Conservation (phyloP, 2,797 vertebrate genomes). For the Pseudomugil gertrudae region DNA sequence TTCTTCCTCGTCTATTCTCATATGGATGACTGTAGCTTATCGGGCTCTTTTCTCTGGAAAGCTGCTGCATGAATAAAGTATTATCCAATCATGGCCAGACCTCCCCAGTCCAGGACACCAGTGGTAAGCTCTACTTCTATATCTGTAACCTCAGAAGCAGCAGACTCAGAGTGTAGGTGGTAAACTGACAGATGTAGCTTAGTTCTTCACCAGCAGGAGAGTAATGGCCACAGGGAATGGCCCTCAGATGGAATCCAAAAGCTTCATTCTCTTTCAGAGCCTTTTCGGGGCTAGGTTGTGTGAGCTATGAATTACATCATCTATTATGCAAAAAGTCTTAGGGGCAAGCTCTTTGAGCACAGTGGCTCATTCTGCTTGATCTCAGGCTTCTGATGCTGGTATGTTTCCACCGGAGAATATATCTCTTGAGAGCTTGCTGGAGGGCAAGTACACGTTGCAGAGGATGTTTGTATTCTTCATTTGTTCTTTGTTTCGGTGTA, state of each 20-base stretch:
- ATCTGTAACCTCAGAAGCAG: slow-evolving; percentile 5
- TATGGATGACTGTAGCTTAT: slow-evolving; percentile 2
- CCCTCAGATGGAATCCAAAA: slow-evolving; percentile 35
- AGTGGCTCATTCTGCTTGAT: slow-evolving; percentile 61
- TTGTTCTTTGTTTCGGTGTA: slow-evolving; percentile 48
- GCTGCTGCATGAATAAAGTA: background rate
- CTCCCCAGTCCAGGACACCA: slow-evolving; percentile 21
- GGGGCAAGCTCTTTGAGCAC: slow-evolving; percentile 57
- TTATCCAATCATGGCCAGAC: slow-evolving; percentile 1
- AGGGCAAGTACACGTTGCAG: slow-evolving; percentile 58
- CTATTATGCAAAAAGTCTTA: slow-evolving; percentile 67
- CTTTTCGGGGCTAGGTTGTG: slow-evolving; percentile 36
- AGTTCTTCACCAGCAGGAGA: slow-evolving; percentile 13
- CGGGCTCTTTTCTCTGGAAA: background rate
- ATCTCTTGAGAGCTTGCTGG: slow-evolving; percentile 61
- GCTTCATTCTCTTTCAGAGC: slow-evolving; percentile 36
- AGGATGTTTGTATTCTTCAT: slow-evolving; percentile 69
- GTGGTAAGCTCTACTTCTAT: background rate
- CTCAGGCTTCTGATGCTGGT: slow-evolving; percentile 53
- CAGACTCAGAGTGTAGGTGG: slow-evolving; percentile 27
- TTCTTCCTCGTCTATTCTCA: background rate
- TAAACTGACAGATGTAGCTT: slow-evolving; percentile 17
- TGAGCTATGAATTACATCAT: slow-evolving; percentile 58
- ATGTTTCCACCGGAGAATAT: slow-evolving; percentile 59
- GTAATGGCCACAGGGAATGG: slow-evolving; percentile 5